A percentile compares a stretch with the other conserved stretches of the same genome.
These are phyloP conservation scores for Orchestes rusci DNA, from an alignment of 2,888 invertebrate species.

Conservation along the genomic window DNA sequence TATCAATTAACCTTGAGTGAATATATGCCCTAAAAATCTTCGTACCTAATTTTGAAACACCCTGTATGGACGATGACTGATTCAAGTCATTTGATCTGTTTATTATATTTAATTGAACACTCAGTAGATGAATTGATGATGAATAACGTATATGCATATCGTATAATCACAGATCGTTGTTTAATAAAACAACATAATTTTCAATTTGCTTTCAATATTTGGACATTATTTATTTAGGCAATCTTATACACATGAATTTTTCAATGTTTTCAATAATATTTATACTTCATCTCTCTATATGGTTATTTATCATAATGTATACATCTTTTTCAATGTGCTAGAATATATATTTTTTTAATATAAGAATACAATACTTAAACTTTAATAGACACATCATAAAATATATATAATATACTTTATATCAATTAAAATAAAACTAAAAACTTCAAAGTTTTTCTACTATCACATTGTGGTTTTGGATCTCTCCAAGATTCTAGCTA, in stretches of 20 bases:
- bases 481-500: slow-evolving; percentile 29
- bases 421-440: slow-evolving; percentile 36
- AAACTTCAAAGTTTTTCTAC: slow-evolving; percentile 39
- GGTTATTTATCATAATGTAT: slow-evolving; percentile 15
- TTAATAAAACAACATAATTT: slow-evolving; percentile 7
- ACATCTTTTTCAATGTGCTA: slow-evolving; percentile 8
- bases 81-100: not conserved
- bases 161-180: no score
- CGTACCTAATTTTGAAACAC: slow-evolving; percentile 1
- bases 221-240: slow-evolving; percentile 18
- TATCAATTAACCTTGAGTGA: no score
- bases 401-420: slow-evolving; percentile 39
- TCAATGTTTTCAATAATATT: slow-evolving; percentile 15
- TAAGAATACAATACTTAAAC: slow-evolving; percentile 24
- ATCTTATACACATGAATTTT: slow-evolving; percentile 22
- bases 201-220: slow-evolving; percentile 19
- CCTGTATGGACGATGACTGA: not conserved
- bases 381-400: slow-evolving; percentile 36
- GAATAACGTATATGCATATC: no score
- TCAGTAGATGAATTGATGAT: no score
- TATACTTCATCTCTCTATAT: slow-evolving; percentile 8
- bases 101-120: not conserved
- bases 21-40: no score
- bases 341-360: slow-evolving; percentile 20
- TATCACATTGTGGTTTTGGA: slow-evolving; percentile 42